These are phyloP conservation scores for Megaceryle alcyon DNA, from an alignment of 2,797 vertebrate genomes.

Conservation along the genomic window DNA sequence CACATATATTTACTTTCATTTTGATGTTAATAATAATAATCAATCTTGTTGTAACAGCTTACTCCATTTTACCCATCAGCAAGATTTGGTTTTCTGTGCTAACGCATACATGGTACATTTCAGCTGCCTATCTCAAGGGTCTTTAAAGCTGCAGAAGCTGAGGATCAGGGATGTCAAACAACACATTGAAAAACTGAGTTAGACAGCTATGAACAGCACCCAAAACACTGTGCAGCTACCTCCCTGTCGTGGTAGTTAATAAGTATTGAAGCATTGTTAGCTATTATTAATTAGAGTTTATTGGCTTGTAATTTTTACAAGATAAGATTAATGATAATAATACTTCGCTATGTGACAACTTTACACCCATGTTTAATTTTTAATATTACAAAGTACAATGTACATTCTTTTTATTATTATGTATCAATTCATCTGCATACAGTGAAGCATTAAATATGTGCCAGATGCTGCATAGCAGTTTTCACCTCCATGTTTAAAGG, in stretches of 20 bases:
- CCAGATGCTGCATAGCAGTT: constrained; percentile 7
- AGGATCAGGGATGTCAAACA: neutral
- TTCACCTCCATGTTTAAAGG: constrained; percentile 10
- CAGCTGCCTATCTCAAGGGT: neutral
- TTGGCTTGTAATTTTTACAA: neutral
- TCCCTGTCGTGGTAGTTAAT: neutral
- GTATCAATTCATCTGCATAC: neutral
- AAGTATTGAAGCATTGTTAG: neutral
- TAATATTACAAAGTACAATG: neutral
- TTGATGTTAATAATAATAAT: neutral
- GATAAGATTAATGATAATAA: neutral
- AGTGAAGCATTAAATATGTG: neutral
- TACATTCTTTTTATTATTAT: neutral
- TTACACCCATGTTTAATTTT: neutral
- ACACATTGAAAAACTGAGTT: neutral
- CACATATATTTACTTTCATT: neutral
- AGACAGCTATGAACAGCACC: neutral
- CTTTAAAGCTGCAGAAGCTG: neutral
- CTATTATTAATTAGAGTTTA: neutral
- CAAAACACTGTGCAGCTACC: neutral
- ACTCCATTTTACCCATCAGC: neutral
- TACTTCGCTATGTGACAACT: neutral
- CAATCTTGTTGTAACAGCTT: neutral
- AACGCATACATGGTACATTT: neutral
- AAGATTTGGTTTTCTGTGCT: neutral